Base-by-base conservation (phyloP, 2,797 vertebrate genomes). In the Artibeus lituratus region DNA sequence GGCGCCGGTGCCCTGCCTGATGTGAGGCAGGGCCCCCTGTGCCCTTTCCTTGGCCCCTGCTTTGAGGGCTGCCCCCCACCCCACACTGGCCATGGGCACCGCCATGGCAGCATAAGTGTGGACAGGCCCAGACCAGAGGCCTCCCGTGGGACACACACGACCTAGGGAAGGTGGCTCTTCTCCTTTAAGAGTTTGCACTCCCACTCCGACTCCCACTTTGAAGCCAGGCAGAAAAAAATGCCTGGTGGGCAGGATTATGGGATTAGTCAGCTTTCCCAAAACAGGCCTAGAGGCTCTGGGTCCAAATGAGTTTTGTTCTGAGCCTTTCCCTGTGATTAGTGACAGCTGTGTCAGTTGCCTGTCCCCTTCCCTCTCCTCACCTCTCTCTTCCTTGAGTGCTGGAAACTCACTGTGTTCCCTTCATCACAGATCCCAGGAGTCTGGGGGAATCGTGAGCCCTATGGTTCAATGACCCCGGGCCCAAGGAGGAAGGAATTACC, bases 161-260 rank as follows among this genome's bases (percentile, higher is more conserved):
- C 37, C 67, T 53, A 18, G 44, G 2, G 7, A 53, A 80, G 78
- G 57, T 55, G 77, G 73, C 12, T 94, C 82, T 91, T 93, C 94
- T 90, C 83, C 87, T 97, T 96, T 95, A 94, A 95, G 87, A 89
- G 88, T 69, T 35, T 10, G 14, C 76, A 87, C 74, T 94, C 87
- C 78, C 72, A 93, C 84, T 91, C 95, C 93, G 77, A 85, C 93
- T 96, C 85, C 95, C 55, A 47, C 89, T 91, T 89, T 87, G 95
- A 96, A 96, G 87, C 76, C 82, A 94, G 89, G 94, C 91, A 96
- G 94, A 95, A 96, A 94, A 94, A 93, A 93, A 24, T 83, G 94
- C 96, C 96, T 94, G 92, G 90, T 95, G 96, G 88, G 83, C 95
- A 95, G 94, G 92, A 94, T 97, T 96, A 95, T 22, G 19, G 22